phyloP scores from a whole-genome alignment of 2,888 invertebrate species.

The Liopterus haemorrhoidalis region DNA sequence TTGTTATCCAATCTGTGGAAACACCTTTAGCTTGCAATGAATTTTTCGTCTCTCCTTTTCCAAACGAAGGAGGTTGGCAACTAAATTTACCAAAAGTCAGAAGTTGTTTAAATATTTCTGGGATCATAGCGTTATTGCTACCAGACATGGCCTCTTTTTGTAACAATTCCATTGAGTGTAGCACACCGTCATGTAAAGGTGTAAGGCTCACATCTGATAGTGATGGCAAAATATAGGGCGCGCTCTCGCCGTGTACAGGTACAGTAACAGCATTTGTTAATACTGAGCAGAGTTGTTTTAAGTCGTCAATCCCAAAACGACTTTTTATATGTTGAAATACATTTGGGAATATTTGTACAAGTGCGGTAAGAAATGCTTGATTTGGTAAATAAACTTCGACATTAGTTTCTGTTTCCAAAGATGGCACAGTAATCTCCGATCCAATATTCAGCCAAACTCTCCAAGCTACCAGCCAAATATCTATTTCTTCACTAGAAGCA shows the following conservation, averaged over 20 bases:
- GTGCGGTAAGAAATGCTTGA: constrained; percentile 86
- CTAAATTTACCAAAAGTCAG: constrained; percentile 64
- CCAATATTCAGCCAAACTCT: constrained; percentile 85
- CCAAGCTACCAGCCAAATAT: constrained; percentile 79
- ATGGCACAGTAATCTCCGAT: constrained; percentile 64
- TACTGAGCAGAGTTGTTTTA: constrained; percentile 71
- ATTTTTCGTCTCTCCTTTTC: constrained; percentile 51
- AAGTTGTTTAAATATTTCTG: constrained; percentile 61
- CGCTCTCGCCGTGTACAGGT: constrained; percentile 73
- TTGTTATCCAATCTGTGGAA: constrained; percentile 67
- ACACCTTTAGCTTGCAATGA: constrained; percentile 38
- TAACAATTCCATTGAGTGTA: constrained; percentile 81
- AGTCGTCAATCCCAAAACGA: constrained; percentile 65
- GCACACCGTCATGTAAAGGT: constrained; percentile 75
- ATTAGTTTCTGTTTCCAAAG: constrained; percentile 41
- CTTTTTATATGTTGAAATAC: constrained; percentile 78
- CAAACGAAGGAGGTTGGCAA: constrained; percentile 58
- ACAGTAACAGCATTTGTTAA: constrained; percentile 72
- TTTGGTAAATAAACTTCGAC: constrained; percentile 77
- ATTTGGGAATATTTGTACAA: constrained; percentile 92
- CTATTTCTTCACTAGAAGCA: constrained; percentile 45
- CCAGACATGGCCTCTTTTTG: constrained; percentile 67
- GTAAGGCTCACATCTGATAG: constrained; percentile 74
- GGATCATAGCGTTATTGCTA: constrained; percentile 55
- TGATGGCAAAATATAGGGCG: constrained; percentile 74